These are phyloP conservation scores for Venusia cambrica DNA, from an alignment of 2,888 invertebrate species.

Conservation along the genomic window DNA sequence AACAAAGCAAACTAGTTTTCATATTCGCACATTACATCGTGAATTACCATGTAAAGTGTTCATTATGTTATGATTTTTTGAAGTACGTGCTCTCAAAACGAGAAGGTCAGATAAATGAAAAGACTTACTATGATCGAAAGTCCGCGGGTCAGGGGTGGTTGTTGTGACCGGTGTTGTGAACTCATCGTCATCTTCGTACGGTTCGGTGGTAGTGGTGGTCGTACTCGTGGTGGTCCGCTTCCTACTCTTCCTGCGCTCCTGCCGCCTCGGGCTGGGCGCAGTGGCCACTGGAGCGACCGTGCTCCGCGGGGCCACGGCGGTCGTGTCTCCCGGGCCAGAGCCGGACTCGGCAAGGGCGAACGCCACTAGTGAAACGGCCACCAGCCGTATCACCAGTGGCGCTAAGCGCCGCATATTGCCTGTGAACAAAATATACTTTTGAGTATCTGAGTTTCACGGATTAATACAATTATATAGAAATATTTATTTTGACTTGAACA, in stretches of 20 bases:
- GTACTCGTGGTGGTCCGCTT: slow-evolving; percentile 59
- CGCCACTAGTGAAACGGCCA: slow-evolving; percentile 72
- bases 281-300: slow-evolving; percentile 47
- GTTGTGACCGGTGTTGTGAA: slow-evolving; percentile 49
- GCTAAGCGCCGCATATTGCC: slow-evolving; percentile 61
- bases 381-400: slow-evolving; percentile 72
- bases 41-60: too few species aligned
- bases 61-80: too few species aligned
- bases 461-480: too few species aligned
- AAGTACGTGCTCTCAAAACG: too few species aligned
- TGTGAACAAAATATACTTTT: slow-evolving; percentile 36
- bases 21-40: too few species aligned
- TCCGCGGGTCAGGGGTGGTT: slow-evolving; percentile 63
- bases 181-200: slow-evolving; percentile 52
- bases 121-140: slow-evolving; percentile 68
- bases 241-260: slow-evolving; percentile 49
- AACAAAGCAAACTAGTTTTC: too few species aligned
- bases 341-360: slow-evolving; percentile 59
- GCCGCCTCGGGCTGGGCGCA: slow-evolving; percentile 34
- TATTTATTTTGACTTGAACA: too few species aligned
- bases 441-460: slow-evolving; percentile 2
- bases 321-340: slow-evolving; percentile 30
- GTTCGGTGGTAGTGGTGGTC: slow-evolving; percentile 48
- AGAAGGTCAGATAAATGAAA: too few species aligned
- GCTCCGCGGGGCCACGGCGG: slow-evolving; percentile 39